These are phyloP conservation scores for Drosophila mauritiana DNA, from an alignment of 1,140 invertebrate species.

Conservation along the genomic window DNA sequence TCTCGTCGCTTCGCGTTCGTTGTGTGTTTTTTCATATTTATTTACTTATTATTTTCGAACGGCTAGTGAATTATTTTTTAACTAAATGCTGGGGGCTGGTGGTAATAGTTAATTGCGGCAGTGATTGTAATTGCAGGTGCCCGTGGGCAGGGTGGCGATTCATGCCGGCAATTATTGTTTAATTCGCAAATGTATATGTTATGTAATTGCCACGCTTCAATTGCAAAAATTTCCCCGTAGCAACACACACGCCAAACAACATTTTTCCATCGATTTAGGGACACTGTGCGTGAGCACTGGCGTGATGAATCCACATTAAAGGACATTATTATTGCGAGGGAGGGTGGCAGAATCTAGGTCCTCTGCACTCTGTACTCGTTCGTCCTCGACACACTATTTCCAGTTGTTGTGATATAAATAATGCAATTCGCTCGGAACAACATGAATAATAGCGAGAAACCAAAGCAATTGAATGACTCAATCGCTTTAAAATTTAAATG, in stretches of 20 bases:
- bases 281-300: slow-evolving; percentile 12
- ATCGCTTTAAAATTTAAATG: slow-evolving; percentile 19
- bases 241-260: not conserved
- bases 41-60: slow-evolving; percentile 4
- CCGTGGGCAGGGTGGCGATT: slow-evolving; percentile 12
- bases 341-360: not conserved
- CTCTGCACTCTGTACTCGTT: slow-evolving; percentile 26
- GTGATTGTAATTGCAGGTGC: slow-evolving; percentile 21
- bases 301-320: slow-evolving; percentile 50
- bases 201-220: slow-evolving; percentile 18
- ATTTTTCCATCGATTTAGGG: not conserved
- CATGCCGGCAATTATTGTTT: slow-evolving; percentile 41
- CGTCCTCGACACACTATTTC: slow-evolving; percentile 32
- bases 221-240: slow-evolving; percentile 25
- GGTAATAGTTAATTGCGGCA: slow-evolving; percentile 31
- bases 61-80: slow-evolving; percentile 19
- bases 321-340: slow-evolving; percentile 40
- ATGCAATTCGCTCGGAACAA: not conserved
- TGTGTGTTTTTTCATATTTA: not conserved
- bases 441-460: not conserved
- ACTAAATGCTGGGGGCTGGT: slow-evolving; percentile 20
- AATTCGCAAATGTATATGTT: slow-evolving; percentile 35
- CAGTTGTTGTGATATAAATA: slow-evolving; percentile 2
- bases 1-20: not conserved
- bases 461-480: slow-evolving; percentile 35